phyloP scores from a whole-genome alignment of 2,113 vertebrate genomes.

The Odontophorus gujanensis region DNA sequence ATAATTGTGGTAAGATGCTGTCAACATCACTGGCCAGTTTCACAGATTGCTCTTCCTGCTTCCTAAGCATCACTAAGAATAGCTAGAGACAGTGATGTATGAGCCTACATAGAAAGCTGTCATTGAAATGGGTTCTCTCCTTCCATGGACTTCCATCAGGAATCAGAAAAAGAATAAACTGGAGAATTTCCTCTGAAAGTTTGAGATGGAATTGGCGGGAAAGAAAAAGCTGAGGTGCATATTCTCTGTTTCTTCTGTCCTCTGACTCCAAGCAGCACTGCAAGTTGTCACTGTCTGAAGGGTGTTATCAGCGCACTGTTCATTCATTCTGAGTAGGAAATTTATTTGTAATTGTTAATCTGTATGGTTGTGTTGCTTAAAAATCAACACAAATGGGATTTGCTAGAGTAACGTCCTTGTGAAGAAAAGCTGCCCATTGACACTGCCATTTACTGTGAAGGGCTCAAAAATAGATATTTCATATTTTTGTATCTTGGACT shows the following conservation, averaged over 20 bases:
- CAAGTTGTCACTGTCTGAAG: not conserved
- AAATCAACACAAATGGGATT: slow-evolving; percentile 24
- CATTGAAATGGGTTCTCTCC: not conserved
- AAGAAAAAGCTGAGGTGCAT: not conserved
- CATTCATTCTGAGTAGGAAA: slow-evolving; percentile 1
- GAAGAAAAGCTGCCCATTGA: not conserved
- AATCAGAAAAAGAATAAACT: not conserved
- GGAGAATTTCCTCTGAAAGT: not conserved
- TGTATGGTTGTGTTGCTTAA: not conserved
- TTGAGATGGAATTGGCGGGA: not conserved
- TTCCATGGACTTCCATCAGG: not conserved
- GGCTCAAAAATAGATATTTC: not conserved
- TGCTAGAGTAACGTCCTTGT: not conserved
- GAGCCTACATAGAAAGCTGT: slow-evolving; percentile 5
- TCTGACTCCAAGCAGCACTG: not conserved
- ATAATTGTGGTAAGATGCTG: slow-evolving; percentile 59
- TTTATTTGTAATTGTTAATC: slow-evolving; percentile 39
- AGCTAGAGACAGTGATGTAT: slow-evolving; percentile 43
- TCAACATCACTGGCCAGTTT: slow-evolving; percentile 44
- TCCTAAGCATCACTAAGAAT: slow-evolving; percentile 66
- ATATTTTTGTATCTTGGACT: not conserved
- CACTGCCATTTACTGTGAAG: not conserved
- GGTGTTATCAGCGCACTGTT: not conserved
- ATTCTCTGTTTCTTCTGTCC: not conserved
- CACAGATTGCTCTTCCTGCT: slow-evolving; percentile 49